Evolutionary conservation across 2,113 vertebrate species (phyloP).

Genomic region (Pterocles burchelli): DNA sequence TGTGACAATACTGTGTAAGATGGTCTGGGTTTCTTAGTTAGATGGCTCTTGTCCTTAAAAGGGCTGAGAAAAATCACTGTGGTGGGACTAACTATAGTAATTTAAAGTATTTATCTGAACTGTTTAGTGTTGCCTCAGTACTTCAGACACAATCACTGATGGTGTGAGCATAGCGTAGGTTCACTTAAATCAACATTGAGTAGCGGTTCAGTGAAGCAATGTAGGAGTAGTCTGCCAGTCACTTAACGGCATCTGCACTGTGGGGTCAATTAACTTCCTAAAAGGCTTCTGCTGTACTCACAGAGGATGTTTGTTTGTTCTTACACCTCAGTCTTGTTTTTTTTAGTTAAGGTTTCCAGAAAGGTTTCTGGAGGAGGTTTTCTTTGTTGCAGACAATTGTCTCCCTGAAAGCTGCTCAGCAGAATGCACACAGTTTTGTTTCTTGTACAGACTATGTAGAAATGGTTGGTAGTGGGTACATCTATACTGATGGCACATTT

Average conservation of each 20-base stretch:
- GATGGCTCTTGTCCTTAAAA: not conserved
- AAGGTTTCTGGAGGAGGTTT: not conserved
- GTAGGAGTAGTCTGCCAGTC: not conserved
- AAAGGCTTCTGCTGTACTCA: not conserved
- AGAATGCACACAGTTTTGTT: not conserved
- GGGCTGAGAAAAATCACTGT: not conserved
- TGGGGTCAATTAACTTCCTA: not conserved
- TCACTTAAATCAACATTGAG: not conserved
- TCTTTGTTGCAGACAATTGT: not conserved
- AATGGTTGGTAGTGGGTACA: not conserved
- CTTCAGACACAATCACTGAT: not conserved
- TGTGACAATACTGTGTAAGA: not conserved
- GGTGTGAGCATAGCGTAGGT: not conserved
- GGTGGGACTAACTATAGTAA: not conserved
- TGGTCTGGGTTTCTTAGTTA: not conserved
- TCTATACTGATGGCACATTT: not conserved
- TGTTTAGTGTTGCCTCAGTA: not conserved
- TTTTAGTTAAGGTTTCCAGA: not conserved
- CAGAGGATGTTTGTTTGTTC: not conserved
- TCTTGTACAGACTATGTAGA: not conserved
- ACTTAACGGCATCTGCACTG: not conserved
- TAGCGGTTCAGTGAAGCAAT: not conserved
- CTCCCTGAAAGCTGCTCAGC: not conserved
- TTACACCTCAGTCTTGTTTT: not conserved
- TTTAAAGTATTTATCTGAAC: not conserved